Evolutionary conservation across 2,888 invertebrate species (phyloP), one percentile per base, ranked within the genome.

Genomic region (Brachyptera putata): DNA sequence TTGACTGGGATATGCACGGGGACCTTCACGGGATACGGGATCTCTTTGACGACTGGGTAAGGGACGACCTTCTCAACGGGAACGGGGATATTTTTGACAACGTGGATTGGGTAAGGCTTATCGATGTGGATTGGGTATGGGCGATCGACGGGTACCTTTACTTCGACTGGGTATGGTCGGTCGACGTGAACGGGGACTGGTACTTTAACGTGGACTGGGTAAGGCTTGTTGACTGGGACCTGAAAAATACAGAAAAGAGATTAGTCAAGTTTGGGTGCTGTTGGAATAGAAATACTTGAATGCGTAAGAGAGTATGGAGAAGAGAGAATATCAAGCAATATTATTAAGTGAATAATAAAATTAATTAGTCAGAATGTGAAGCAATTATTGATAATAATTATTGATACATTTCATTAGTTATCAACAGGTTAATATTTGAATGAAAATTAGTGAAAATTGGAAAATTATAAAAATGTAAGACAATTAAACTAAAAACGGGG

Each of bases 1-100:
- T 85, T 83, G 57, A 84, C 82, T 65, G 82, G 82, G 76, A 53
- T 34, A 11, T 34, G 53, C 9, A 37, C 81, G 64, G 80, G 84
- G 30, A 85, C 84, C 70, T 84, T 82, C 16, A 88, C 86, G 64
- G 86, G 84, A 67, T 78, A 77, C 21, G 82, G 75, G 21, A 81
- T 78, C 50, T 77, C 80, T 73, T 74, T 84, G 68, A 83, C 82
- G 2, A 82, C 80, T 68, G 84, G 74, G 69, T 79, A 87, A 2
- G 68, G 69, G 1, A 70, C 68, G 26, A 67, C 66, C 61, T 70
- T 69, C 60, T 69, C 69, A 21, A 71, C 67, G 21, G 65, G 67
- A 5, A 69, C 68, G 1, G 64, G 64, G 1, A 63, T 60, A 14
- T 53, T 41, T 46, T 61, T 85, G 76, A 84, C 80, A 41, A 86